Conservation (phyloP, 2,888 invertebrate genomes). For the Sarcophaga variegata region DNA sequence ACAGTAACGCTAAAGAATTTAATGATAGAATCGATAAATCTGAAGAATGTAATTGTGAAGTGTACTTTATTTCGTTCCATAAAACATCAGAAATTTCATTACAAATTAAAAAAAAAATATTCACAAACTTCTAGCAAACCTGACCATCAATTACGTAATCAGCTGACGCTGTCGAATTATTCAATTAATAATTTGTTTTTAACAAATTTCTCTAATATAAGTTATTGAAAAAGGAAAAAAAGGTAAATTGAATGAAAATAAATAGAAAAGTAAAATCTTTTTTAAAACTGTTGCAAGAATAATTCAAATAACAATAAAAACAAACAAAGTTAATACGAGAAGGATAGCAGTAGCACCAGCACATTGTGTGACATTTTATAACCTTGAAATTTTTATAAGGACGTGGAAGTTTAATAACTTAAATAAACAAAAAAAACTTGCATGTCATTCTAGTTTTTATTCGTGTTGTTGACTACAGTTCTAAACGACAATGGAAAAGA, state of each 20-base stretch:
- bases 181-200: conserved; percentile 1
- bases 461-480: conserved; percentile 20
- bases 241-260: conserved; percentile 6
- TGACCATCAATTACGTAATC: neutral
- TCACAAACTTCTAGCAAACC: neutral
- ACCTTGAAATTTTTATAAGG: conserved; percentile 54
- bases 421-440: neutral
- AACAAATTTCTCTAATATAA: conserved; percentile 23
- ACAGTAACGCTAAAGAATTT: no score
- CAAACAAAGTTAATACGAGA: conserved; percentile 12
- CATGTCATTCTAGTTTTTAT: conserved; percentile 38
- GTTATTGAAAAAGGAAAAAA: conserved; percentile 26
- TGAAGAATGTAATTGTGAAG: no score
- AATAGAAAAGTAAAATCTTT: conserved; percentile 24
- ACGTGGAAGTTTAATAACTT: conserved; percentile 25
- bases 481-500: neutral
- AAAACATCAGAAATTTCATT: no score
- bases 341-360: neutral
- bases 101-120: conserved; percentile 14
- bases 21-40: no score
- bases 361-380: neutral
- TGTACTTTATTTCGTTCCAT: no score
- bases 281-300: conserved; percentile 17
- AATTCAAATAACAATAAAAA: neutral
- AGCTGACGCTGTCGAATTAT: neutral